Evolutionary conservation across 2,797 vertebrate genomes (phyloP), one percentile per base, ranked within the genome.

Genomic region (Picus viridis): DNA sequence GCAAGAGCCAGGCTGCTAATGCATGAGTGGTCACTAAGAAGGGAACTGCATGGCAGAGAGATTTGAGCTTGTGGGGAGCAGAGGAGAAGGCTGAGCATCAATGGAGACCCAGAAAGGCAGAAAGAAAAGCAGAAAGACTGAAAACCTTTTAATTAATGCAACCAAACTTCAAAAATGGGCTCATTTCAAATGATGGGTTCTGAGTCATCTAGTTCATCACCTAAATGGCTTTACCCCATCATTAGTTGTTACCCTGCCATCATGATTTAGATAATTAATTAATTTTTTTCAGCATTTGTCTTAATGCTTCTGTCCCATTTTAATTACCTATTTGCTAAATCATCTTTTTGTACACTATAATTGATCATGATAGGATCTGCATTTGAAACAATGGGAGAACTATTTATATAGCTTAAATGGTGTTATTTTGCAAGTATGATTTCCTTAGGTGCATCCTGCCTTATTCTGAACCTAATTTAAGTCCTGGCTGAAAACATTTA

Each of bases 1-100:
- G 13, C 49, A 67, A 54, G 20, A 73, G 9, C 64, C 11, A 1
- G 11, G 1, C n/a, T 3, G 0, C 67, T 81, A 41, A 29, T 16
- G 5, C 5, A 1, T 4, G 2, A 2, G 6, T 24, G 18, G 32
- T 41, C 49, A 29, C 23, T 15, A 18, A 18, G 13, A 47, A 43
- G 24, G 27, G 32, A 79, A 41, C 29, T 1, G 0, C 18, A 8
- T 8, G 82, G 10, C 18, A 32, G 32, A 10, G n/a, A 59, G 12
- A 53, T 41, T 32, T 54, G 22, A 39, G 27, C 51, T 68, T n/a
- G 8, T 39, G n/a, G 3, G 16, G 43, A 79, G 26, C 16, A 39
- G 29, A 56, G 9, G 17, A 56, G 61, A 57, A 43, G 34, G 45
- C 39, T 78, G 30, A 51, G 12, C 30, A 54, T 23, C 26, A 59